These are phyloP conservation scores for Drosophila anceps DNA, from an alignment of 2,888 invertebrate genomes.

Conservation along the genomic window DNA sequence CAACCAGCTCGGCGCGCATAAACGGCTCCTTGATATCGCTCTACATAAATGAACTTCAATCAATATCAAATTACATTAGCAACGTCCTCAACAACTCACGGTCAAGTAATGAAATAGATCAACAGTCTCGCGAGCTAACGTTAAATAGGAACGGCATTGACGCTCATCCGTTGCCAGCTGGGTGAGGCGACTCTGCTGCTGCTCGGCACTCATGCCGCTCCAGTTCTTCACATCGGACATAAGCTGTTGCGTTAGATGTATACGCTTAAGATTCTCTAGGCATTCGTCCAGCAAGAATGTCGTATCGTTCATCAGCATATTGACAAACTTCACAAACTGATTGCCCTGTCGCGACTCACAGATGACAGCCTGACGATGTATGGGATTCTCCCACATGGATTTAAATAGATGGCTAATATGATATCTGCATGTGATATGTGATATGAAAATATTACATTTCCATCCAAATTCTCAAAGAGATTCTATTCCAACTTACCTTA, in stretches of 20 bases:
- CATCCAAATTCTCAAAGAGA: not conserved
- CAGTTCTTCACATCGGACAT: slow-evolving; percentile 90
- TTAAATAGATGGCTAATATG: slow-evolving; percentile 99
- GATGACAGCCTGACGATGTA: slow-evolving; percentile 94
- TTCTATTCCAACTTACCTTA: slow-evolving; percentile 87
- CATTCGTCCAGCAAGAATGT: slow-evolving; percentile 98
- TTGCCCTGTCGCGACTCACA: slow-evolving; percentile 96
- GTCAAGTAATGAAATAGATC: slow-evolving; percentile 99
- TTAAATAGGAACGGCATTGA: slow-evolving; percentile 95
- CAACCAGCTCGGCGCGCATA: slow-evolving; percentile 95
- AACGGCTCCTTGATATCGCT: slow-evolving; percentile 97
- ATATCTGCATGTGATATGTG: too few species aligned
- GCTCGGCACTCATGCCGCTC: slow-evolving; percentile 88
- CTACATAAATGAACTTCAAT: slow-evolving; percentile 12
- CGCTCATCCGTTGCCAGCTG: slow-evolving; percentile 93
- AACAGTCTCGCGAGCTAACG: slow-evolving; percentile 96
- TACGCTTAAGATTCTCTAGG: slow-evolving; percentile 94
- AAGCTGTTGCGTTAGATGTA: slow-evolving; percentile 91
- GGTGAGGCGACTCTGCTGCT: slow-evolving; percentile 91
- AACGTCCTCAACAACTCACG: slow-evolving; percentile 77
- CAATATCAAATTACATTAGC: not conserved
- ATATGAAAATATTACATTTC: too few species aligned
- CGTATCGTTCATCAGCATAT: slow-evolving; percentile 99
- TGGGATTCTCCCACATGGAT: slow-evolving; percentile 96
- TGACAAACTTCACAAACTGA: slow-evolving; percentile 98